Evolutionary conservation across 2,888 invertebrate genomes (phyloP).

Genomic region (Ormyrus pomaceus): DNA sequence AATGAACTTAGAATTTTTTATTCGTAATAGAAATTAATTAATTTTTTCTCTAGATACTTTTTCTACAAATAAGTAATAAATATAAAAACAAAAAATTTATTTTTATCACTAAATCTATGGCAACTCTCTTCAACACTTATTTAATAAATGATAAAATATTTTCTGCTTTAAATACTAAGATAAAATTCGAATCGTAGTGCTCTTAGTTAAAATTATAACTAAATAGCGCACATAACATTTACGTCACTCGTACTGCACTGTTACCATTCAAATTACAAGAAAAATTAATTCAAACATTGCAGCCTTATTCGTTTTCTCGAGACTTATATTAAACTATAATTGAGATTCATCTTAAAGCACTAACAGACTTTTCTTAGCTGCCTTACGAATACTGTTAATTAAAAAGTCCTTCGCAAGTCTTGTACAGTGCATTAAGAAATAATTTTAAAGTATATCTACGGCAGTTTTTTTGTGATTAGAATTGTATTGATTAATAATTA

Average conservation of each 20-base stretch:
- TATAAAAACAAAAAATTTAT: conserved; percentile 26
- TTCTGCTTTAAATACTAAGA: conserved; percentile 16
- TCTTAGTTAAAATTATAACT: conserved; percentile 11
- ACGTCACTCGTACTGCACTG: background rate
- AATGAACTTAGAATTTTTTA: conserved; percentile 31
- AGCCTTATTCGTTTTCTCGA: conserved; percentile 51
- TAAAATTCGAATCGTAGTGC: conserved; percentile 12
- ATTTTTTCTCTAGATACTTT: conserved; percentile 41
- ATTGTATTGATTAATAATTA: background rate
- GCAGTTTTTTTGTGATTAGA: conserved; percentile 36
- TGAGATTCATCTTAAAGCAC: conserved; percentile 46
- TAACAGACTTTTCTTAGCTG: conserved; percentile 50
- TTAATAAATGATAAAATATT: conserved; percentile 7
- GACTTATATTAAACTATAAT: conserved; percentile 29
- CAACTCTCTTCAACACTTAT: conserved; percentile 31
- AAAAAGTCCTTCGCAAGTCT: conserved; percentile 36
- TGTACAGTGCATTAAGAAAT: conserved; percentile 35
- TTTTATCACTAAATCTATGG: conserved; percentile 29
- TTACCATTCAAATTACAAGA: background rate
- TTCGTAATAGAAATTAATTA: conserved; percentile 40
- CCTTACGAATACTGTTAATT: conserved; percentile 52
- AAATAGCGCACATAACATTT: background rate
- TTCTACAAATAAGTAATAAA: conserved; percentile 25
- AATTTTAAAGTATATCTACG: conserved; percentile 24
- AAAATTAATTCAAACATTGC: conserved; percentile 41